Evolutionary conservation across 2,888 invertebrate species (phyloP), one percentile per base, ranked within the genome.

Genomic region (Acleris cristana): DNA sequence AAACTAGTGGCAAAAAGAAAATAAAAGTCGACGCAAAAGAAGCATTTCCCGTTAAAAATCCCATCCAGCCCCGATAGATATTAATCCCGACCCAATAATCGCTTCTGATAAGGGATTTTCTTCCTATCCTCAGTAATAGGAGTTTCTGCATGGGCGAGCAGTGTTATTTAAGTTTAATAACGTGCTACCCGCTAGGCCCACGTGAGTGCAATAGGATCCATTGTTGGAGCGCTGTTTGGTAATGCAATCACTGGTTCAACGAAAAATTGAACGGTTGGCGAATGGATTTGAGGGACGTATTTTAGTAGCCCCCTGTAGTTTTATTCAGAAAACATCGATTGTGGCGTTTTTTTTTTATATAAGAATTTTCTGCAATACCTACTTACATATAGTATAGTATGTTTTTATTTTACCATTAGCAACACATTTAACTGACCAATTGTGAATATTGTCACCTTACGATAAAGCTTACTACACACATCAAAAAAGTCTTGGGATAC

Each of bases 91-190:
- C 78, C 78, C 85, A 86, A 86, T 87, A 85, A 86, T 86, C 86
- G 86, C 83, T 86, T 83, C 77, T 86, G 90, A 90, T 90, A 88
- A 89, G 87, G 87, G 89, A 90, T 90, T 90, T 90, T 86, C 87
- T 85, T 85, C 84, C 85, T 82, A 87, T 87, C 85, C 84, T 70
- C 79, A 75, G 86, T 90, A 92, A 92, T 90, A 81, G 89, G 85
- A 86, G 85, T 87, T 90, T 90, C 88, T 87, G 87, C 88, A 87
- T 87, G 86, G 80, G 67, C 79, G 83, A 76, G 71, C 83, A 72
- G 74, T 78, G 78, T 82, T 88, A 87, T 91, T 89, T 89, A 85
- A 89, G 80, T 89, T 89, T 86, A 86, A 88, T 88, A 89, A 83
- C 83, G 82, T 84, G 83, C 83, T 79, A 76, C 71, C 67, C 74